Base-by-base conservation (phyloP, 2,888 invertebrate species). In the Epistrophella euchroma region DNA sequence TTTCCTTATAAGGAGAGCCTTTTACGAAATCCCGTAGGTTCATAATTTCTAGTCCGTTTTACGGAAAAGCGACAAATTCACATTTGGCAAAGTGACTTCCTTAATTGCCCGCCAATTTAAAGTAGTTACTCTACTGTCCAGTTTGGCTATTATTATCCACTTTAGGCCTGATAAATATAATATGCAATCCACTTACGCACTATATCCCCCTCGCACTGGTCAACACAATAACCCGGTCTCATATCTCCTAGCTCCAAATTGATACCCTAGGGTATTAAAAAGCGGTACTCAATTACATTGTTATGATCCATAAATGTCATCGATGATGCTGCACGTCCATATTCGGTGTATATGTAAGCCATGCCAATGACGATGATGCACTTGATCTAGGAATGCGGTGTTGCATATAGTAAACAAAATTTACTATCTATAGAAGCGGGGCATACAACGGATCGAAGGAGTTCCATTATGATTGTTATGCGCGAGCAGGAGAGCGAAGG, bases 291-390 rank as follows among this genome's bases (percentile, higher is more conserved):
- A 75, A 87, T 85, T 88, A 88, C 87, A 91, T 90, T 90, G 90
- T 91, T 92, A 92, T 92, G 91, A 92, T 92, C 91, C 92, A 91
- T 91, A 92, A 92, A 92, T 91, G 91, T 92, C 91, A 91, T 89
- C 90, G 90, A 88, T 81, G 82, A 81, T 78, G 81, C 81, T 75
- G 47, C 32, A 37, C 55, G 74, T 73, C 71, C 73, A 83, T 76
- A 70, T 79, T 56, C 68, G 79, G 66, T 45, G 28, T 40, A 62
- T 37, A 55, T 50, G 50, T 52, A 52, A 40, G 37, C 22, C 60
- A 60, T 45, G 58, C 52, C 50, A 68, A 32, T 47, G 66, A 32
- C 45, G 62, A 28, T 62, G 25, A 35, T 82, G 64, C 86, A 86
- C 86, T 86, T 86, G 86, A 86, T 86, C 77, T 77, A 71, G 77